A percentile compares a stretch with the other conserved stretches of the same genome.
These are phyloP conservation scores for Microplitis demolitor DNA, from an alignment of 1,140 invertebrate genomes.

Conservation along the genomic window DNA sequence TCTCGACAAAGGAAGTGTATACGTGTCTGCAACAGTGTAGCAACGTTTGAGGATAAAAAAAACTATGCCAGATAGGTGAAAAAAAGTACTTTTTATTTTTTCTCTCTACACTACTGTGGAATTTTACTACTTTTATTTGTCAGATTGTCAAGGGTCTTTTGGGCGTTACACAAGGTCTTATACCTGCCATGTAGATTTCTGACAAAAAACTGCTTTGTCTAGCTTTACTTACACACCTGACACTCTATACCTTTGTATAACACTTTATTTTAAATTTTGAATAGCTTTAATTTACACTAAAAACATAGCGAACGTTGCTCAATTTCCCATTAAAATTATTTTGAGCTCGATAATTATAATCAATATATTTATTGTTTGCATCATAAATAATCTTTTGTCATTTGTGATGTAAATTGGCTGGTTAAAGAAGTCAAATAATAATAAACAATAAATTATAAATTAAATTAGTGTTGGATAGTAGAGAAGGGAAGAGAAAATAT, in stretches of 20 bases:
- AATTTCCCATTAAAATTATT: no score
- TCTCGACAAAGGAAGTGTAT: neutral
- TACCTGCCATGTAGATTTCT: neutral
- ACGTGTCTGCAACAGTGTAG: neutral
- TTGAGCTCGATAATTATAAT: no score
- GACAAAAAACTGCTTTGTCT: neutral
- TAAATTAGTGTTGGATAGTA: no score
- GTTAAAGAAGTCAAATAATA: no score
- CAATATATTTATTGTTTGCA: neutral
- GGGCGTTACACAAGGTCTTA: neutral
- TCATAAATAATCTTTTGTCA: no score
- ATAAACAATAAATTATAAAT: no score
- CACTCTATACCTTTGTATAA: neutral
- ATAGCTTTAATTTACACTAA: neutral
- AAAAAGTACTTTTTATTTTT: neutral
- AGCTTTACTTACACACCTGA: neutral
- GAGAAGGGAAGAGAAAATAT: neutral
- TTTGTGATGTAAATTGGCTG: no score
- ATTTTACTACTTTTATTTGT: neutral
- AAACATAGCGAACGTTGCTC: no score
- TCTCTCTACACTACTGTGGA: neutral
- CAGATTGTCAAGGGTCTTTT: neutral
- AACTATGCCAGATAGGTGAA: neutral
- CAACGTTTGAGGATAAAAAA: neutral
- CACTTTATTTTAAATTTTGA: neutral